Evolutionary conservation across 2,113 vertebrate genomes (phyloP), one percentile per base, ranked within the genome.

Genomic region (Pteronura brasiliensis): DNA sequence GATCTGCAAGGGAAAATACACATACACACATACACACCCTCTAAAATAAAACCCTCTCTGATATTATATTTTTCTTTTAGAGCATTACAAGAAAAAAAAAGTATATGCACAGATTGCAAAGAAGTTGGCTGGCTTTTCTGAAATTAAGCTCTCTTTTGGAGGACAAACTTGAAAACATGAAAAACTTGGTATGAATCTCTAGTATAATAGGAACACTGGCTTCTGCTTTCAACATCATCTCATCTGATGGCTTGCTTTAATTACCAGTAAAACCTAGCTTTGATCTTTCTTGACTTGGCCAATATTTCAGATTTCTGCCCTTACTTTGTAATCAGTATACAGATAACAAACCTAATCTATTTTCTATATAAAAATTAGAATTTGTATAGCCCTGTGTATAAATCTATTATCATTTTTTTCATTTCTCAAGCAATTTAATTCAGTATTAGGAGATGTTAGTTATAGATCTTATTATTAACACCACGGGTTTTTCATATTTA

Each of bases 171-270:
- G 7, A 52, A 87, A 55, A 1, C 21, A 34, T 25, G 14, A 79
- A 44, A 59, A 87, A 36, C 29, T 27, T 85, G 12, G 0, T 17
- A 12, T 34, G 17, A 14, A 4, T 42, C 12, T 81, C 31, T 71
- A 63, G 1, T 55, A 74, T 31, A n/a, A 79, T 1, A 69, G 4
- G 3, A 49, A 0, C 4, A 34, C 1, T 59, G 1, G 7, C 7
- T 82, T 96, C 80, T n/a, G 34, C 34, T n/a, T 67, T 86, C 27
- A 57, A 76, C 9, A 12, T 29, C 36, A 63, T 85, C 17, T 80
- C 5, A 44, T 72, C 29, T 34, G 21, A 74, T 36, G 4, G 1
- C 3, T 80, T 74, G 42, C 1, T 9, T 83, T 67, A 65, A 36
- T 52, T 80, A 80, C 1, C 36, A 55, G 69, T 61, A 27, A 90